These are phyloP conservation scores for Acromyrmex heyeri DNA, from an alignment of 1,140 invertebrate species.

Conservation along the genomic window DNA sequence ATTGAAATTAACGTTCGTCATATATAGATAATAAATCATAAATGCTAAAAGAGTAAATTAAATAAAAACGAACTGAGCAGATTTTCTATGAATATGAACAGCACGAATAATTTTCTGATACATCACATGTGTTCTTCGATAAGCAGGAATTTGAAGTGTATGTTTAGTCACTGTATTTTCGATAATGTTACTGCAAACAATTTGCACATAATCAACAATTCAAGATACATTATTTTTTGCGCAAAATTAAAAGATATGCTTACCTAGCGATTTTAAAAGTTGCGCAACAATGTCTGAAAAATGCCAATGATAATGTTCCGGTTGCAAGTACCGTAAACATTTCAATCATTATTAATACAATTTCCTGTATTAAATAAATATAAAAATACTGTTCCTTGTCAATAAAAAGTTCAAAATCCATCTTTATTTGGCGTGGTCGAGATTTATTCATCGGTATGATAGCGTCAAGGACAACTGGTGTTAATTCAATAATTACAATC, in stretches of 20 bases:
- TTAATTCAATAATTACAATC: not conserved
- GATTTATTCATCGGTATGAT: conserved; percentile 37
- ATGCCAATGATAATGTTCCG: not conserved
- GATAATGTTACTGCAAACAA: conserved; percentile 21
- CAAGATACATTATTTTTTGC: not conserved
- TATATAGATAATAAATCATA: not conserved
- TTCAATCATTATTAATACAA: not conserved
- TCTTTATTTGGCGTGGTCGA: not conserved
- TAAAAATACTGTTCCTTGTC: conserved; percentile 47
- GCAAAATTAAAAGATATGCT: not conserved
- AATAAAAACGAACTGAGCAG: not conserved
- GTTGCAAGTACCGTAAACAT: conserved; percentile 49
- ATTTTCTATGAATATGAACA: conserved; percentile 2
- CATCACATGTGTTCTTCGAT: not conserved
- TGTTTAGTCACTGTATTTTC: not conserved
- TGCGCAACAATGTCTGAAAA: too few relatives aligned
- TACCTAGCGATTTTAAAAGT: too few relatives aligned
- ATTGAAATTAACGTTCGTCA: not conserved
- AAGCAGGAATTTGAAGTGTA: too few relatives aligned
- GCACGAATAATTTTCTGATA: conserved; percentile 20
- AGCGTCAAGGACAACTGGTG: conserved; percentile 33
- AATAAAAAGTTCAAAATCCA: conserved; percentile 15
- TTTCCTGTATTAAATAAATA: conserved; percentile 25
- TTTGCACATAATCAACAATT: not conserved
- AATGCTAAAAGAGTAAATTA: not conserved